Conservation (phyloP, 2,797 vertebrate species). For the Rhincodon typus region DNA sequence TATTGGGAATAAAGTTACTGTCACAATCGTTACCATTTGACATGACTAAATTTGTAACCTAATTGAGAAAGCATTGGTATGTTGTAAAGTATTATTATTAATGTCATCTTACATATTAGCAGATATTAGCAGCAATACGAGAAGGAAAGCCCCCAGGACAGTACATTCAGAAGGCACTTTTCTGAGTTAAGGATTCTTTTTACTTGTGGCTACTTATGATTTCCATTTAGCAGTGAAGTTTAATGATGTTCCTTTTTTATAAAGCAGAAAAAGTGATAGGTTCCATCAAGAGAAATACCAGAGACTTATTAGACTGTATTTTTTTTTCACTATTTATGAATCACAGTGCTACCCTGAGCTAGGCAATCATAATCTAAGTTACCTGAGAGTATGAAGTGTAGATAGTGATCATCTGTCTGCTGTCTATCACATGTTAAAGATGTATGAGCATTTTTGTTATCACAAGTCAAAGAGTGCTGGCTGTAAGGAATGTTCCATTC, state of each 20-base stretch:
- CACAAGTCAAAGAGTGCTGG: neutral
- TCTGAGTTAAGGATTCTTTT: neutral
- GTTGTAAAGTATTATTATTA: slow-evolving; percentile 23
- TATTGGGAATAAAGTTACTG: neutral
- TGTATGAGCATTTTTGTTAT: neutral
- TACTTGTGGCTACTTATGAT: neutral
- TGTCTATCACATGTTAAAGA: neutral
- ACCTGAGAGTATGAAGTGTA: neutral
- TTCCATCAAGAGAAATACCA: neutral
- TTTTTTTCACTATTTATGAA: neutral
- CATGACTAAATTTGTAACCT: neutral
- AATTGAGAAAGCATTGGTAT: neutral
- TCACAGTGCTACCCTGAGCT: neutral
- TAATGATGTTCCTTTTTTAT: neutral
- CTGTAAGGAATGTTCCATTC: neutral
- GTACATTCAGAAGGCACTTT: neutral
- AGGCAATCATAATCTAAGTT: neutral
- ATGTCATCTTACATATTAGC: neutral
- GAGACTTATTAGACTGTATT: neutral
- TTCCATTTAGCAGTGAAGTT: slow-evolving; percentile 6
- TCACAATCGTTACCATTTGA: neutral
- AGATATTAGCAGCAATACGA: slow-evolving; percentile 18
- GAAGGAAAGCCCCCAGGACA: neutral
- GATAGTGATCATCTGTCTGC: neutral
- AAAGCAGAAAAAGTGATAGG: neutral